phyloP scores from a whole-genome alignment of 2,797 vertebrate genomes.

The Limosa lapponica region DNA sequence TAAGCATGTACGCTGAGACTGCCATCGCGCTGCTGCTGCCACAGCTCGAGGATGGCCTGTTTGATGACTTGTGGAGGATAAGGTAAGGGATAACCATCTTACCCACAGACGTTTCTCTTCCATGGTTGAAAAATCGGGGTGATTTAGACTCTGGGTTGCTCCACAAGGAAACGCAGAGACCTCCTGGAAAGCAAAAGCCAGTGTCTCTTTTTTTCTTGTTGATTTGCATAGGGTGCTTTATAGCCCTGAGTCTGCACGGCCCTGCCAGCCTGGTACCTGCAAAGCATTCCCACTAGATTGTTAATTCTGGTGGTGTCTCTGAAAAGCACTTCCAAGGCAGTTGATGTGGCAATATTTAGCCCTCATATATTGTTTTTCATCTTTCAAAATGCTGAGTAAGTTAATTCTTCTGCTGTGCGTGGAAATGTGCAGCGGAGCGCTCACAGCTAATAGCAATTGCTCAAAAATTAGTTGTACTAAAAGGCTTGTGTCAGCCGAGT shows the following conservation, averaged over 20 bases:
- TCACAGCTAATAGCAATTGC: neutral
- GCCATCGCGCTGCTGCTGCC: constrained; percentile 94
- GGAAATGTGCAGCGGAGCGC: neutral
- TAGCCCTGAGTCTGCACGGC: neutral
- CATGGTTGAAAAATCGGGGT: neutral
- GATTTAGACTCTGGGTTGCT: neutral
- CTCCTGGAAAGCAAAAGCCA: neutral
- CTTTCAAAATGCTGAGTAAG: neutral
- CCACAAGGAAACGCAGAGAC: neutral
- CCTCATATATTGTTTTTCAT: neutral
- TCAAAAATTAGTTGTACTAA: neutral
- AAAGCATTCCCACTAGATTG: neutral
- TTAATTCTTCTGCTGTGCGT: neutral
- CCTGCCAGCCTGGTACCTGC: neutral
- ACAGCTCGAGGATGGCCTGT: constrained; percentile 95
- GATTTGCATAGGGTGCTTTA: neutral
- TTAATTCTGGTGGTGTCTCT: neutral
- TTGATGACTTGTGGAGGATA: constrained; percentile 98
- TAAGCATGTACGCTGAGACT: constrained; percentile 97
- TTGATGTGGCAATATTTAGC: neutral
- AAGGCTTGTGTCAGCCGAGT: neutral
- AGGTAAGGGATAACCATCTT: constrained; percentile 76
- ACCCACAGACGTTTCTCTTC: neutral
- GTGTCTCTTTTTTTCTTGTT: neutral
- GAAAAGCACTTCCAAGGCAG: neutral